Percentiles rank a stretch among this genome's conserved stretches.
These are phyloP conservation scores for Drosophila mettleri DNA, from an alignment of 2,888 invertebrate genomes.

Conservation along the genomic window DNA sequence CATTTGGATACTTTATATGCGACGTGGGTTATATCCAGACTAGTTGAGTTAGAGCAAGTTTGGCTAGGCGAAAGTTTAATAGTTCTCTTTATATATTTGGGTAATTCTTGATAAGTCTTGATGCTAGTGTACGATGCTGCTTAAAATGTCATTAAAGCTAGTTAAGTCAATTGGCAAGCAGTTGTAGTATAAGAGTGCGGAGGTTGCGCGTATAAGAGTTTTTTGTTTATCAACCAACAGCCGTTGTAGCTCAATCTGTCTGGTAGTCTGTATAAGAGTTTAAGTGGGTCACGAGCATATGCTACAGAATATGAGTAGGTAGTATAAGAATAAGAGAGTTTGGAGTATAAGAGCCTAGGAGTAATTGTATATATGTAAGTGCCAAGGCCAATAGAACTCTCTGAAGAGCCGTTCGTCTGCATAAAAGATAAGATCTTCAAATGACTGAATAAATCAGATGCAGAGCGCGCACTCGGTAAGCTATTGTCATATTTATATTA, in stretches of 20 bases:
- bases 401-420: too few relatives aligned
- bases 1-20: slow-evolving; percentile 16
- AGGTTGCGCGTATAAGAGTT: background rate
- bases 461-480: background rate
- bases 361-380: too few relatives aligned
- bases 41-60: slow-evolving; percentile 26
- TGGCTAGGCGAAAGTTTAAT: slow-evolving; percentile 20
- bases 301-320: too few relatives aligned
- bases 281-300: too few relatives aligned
- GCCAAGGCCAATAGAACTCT: too few relatives aligned
- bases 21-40: background rate
- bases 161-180: background rate
- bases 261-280: background rate
- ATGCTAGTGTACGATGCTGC: too few relatives aligned
- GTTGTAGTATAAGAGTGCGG: background rate
- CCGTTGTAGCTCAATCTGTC: too few relatives aligned
- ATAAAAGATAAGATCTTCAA: background rate
- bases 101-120: background rate
- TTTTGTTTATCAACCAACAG: background rate
- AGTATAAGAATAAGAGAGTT: background rate
- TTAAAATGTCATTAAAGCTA: too few relatives aligned
- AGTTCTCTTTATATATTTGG: background rate
- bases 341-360: background rate
- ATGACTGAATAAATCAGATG: background rate
- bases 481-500: background rate